Evolutionary conservation across 2,113 vertebrate genomes (phyloP), one percentile per base, ranked within the genome.

Genomic region (Hemiprocne comata): DNA sequence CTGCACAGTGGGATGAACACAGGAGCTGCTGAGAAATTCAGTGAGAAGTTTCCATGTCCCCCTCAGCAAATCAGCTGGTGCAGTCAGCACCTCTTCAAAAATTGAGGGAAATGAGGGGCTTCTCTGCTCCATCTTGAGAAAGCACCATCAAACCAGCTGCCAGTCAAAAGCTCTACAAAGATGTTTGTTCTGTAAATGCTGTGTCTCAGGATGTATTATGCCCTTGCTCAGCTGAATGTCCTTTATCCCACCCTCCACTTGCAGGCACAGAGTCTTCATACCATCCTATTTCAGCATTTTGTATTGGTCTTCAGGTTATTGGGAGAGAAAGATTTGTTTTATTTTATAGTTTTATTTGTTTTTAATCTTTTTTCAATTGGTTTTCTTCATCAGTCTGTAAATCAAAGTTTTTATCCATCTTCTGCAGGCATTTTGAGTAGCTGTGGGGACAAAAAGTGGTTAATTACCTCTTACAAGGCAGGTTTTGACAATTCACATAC

Each of bases 51-150:
- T 58, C 54, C 50, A 12, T 4, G 1, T 60, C 40, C 38, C n/a
- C 9, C 25, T 64, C 51, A 31, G 71, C 21, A 36, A 13, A 61
- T 44, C 24, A 19, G n/a, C 67, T 24, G 48, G 23, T 34, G 33
- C 42, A 62, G 62, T 50, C 36, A 40, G n/a, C 24, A 20, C 15
- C 13, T 7, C n/a, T 60, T 60, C 38, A 48, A 21, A 24, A 33
- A 48, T 11, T 0, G 1, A 21, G 64, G 18, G 55, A 11, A 44
- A 36, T 0, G 0, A 13, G 50, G 53, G 19, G 21, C 42, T 85
- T 6, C 55, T 42, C 66, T n/a, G 48, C 33, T 79, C 17, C 36
- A 3, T 14, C 31, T 18, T 15, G 31, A 48, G 72, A 36, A 73
- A 13, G 24, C 19, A 2, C 23, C 33, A 12, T 51, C 67, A 50